Base-by-base conservation (phyloP, 2,888 invertebrate species). In the Terebella lapidaria region DNA sequence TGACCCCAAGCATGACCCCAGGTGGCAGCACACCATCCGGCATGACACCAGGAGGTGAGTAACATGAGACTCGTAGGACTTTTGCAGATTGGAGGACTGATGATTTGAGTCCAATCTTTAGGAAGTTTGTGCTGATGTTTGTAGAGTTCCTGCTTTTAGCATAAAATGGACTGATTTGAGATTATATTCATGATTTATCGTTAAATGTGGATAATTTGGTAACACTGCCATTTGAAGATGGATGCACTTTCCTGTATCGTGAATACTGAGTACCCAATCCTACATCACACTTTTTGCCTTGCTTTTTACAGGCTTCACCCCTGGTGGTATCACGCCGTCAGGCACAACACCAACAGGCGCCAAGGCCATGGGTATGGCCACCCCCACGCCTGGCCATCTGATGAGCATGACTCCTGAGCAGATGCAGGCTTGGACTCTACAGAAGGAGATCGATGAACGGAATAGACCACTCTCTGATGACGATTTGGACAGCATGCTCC, bases 351-450 rank as follows among this genome's bases (percentile, higher is more conserved):
- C 84, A 1, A 79, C 79, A 25, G 83, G 67, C 77, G 86, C 89
- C 1, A 95, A 95, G 80, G 99, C 99, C 1, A 97, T 97, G 96
- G 94, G 89, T 0, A 90, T 99, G 89, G 93, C 94, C 1, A 99
- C 99, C 0, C 99, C 99, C 0, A 94, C 95, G 0, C 95, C 97
- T 0, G 91, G 93, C 22, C 95, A 96, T 74, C 84, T 96, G 64
- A 90, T 95, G 65, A 91, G 94, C 18, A 99, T 99, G 97, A 99
- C 99, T 0, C 99, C 99, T 0, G 99, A 99, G 80, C 99, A 99
- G 80, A 83, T 97, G 66, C 97, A 99, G 81, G 94, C 95, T 0
- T 96, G 93, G 80, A 88, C 95, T 28, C 95, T 95, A 95, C 96
- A 97, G 81, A 88, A 94, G 72, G 99, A 99, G 83, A 96, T 99